A percentile compares a stretch with the other conserved stretches of the same genome.
Conservation (phyloP, 2,113 vertebrate genomes). For the Leucosticte australis region DNA sequence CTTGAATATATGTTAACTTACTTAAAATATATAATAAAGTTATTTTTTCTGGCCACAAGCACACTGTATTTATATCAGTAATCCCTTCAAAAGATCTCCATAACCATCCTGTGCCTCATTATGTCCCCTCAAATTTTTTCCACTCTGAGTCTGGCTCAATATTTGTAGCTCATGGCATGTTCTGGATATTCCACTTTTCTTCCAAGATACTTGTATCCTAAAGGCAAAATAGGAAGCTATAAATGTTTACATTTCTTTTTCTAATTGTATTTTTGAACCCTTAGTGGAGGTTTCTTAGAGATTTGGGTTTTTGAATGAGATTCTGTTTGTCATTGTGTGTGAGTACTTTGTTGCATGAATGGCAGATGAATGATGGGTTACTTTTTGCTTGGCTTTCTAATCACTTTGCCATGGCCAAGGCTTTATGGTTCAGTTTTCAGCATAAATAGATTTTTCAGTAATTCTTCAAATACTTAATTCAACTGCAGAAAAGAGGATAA, state of each 20-base stretch:
- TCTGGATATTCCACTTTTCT: neutral
- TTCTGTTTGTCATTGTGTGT: neutral
- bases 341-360: neutral
- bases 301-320: neutral
- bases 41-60: neutral
- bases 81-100: neutral
- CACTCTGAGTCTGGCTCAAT: neutral
- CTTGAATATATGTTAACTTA: neutral
- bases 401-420: neutral
- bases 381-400: neutral
- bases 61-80: neutral
- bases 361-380: neutral
- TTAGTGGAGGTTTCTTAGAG: neutral
- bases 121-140: neutral
- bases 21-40: neutral
- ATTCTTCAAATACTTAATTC: neutral
- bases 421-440: slow-evolving; percentile 7
- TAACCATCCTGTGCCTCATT: neutral
- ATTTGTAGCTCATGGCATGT: neutral
- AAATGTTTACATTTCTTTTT: neutral
- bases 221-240: neutral
- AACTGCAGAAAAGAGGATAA: neutral
- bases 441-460: neutral
- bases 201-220: neutral
- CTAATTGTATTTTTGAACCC: neutral